Evolutionary conservation across 2,113 vertebrate species (phyloP).

Genomic region (Talpa occidentalis): DNA sequence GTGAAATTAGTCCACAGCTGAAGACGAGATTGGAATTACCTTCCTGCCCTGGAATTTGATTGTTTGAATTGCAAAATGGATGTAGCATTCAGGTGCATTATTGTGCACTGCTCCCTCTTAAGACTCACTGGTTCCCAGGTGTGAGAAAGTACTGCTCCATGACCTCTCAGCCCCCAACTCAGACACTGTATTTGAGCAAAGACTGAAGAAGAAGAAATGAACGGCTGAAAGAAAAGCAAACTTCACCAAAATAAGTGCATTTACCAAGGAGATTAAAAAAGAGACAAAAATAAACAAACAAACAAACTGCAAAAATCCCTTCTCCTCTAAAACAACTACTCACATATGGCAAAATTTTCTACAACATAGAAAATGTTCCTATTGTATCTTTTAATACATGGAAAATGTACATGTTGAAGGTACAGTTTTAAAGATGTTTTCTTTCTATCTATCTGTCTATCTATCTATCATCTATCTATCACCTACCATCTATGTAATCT

Average conservation of each 20-base stretch:
- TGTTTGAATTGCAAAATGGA: not conserved
- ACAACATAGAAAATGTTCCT: not conserved
- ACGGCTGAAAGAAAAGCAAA: not conserved
- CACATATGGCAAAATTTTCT: not conserved
- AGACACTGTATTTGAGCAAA: not conserved
- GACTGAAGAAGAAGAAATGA: not conserved
- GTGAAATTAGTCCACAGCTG: not conserved
- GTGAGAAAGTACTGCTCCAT: not conserved
- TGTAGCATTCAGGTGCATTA: not conserved
- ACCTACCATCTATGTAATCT: too few species aligned
- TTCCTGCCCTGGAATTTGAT: slow-evolving; percentile 1
- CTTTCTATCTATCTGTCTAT: not conserved
- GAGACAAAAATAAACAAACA: not conserved
- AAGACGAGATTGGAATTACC: not conserved
- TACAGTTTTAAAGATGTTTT: not conserved
- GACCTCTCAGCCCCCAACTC: not conserved
- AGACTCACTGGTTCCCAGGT: not conserved
- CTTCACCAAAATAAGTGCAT: not conserved
- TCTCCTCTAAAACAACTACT: not conserved
- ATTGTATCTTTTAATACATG: not conserved
- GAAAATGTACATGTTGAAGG: not conserved
- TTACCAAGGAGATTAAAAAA: not conserved
- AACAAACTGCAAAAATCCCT: not conserved
- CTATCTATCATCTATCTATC: not conserved
- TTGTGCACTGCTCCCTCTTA: not conserved